Evolutionary conservation across 2,888 invertebrate species (phyloP), one percentile per base, ranked within the genome.

Genomic region (Gymnoscelis rufifasciata): DNA sequence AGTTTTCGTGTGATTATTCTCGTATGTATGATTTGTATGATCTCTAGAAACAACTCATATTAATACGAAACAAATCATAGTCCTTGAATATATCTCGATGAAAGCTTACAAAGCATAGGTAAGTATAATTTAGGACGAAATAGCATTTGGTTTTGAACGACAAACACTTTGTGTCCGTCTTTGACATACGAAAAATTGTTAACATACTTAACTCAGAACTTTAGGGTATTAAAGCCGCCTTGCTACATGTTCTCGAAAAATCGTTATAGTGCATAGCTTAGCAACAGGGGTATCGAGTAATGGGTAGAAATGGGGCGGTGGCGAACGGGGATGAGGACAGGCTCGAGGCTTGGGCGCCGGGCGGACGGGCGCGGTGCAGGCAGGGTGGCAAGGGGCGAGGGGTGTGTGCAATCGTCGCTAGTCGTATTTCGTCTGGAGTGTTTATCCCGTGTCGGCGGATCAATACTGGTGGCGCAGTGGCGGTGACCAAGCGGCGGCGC

Each of bases 401-500:
- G 81, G 83, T 75, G 81, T 78, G 81, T 81, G 83, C 83, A 79
- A 78, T 77, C 78, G 80, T 79, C 81, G 83, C 80, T 81, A 74
- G 86, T 80, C 81, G 86, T 87, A 87, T 86, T 86, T 83, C 83
- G 88, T 88, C 86, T 88, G 86, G 88, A 86, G 83, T 83, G 84
- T 83, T 84, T 82, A 84, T 87, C 84, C 87, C 87, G 83, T 80
- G 83, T 74, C 79, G 87, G 64, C 78, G 81, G 88, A 87, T 87
- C 88, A 83, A 88, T 87, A 88, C 84, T 66, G 83, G 78, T 88
- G 87, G 87, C 87, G 88, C 86, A 88, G 84, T 88, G 86, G 78
- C 86, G 86, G 78, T 78, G 77, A 74, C 75, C 78, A 74, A 78
- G 74, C 78, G 75, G 74, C 77, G 83, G 79, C 83, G 83, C 84